phyloP scores from a whole-genome alignment of 1,140 invertebrate genomes.

The Musca vetustissima region DNA sequence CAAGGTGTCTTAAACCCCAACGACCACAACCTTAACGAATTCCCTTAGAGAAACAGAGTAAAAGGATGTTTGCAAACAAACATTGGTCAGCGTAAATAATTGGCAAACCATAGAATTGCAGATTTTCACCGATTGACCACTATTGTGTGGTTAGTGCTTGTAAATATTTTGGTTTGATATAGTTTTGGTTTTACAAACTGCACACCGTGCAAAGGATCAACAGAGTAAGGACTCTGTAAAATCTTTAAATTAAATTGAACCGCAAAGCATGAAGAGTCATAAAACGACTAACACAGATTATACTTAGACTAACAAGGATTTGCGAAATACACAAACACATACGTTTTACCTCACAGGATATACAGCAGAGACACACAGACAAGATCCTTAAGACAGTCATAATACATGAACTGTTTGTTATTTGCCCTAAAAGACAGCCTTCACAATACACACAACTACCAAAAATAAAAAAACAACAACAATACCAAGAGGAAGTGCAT shows the following conservation, averaged over 20 bases:
- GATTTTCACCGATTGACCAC: no score
- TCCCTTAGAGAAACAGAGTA: no score
- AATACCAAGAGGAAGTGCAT: not conserved
- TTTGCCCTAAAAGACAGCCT: not conserved
- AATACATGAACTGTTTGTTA: not conserved
- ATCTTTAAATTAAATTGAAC: constrained; percentile 22
- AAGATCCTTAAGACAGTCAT: not conserved
- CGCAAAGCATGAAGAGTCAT: constrained; percentile 12
- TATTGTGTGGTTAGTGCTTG: not conserved
- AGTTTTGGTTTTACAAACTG: no score
- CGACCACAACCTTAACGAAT: no score
- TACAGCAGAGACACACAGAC: not conserved
- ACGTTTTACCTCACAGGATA: not conserved
- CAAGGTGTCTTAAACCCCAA: no score
- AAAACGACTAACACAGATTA: not conserved
- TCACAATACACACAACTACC: not conserved
- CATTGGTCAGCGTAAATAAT: no score
- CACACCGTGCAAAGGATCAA: not conserved
- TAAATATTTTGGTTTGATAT: not conserved
- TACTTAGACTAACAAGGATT: not conserved
- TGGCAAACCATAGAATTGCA: no score
- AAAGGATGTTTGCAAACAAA: no score
- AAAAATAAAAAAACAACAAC: not conserved
- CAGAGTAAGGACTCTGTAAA: not conserved
- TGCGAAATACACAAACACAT: not conserved